A percentile compares a stretch with the other conserved stretches of the same genome.
These are phyloP conservation scores for Hesperophylax magnus DNA, from an alignment of 1,140 invertebrate species.

Conservation along the genomic window DNA sequence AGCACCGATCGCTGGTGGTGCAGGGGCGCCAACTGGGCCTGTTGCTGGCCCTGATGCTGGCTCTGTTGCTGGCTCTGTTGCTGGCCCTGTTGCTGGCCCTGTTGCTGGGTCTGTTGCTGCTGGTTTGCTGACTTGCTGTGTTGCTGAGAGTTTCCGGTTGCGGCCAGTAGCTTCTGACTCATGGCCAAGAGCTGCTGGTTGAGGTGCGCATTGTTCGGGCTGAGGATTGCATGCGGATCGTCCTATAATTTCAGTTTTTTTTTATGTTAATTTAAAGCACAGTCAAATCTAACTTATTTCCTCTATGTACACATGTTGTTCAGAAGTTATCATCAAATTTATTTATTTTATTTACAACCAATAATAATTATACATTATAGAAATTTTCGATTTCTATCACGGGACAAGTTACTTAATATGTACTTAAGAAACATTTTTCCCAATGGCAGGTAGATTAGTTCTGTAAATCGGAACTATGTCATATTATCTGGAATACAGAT, in stretches of 20 bases:
- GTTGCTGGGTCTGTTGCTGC: conserved; percentile 8
- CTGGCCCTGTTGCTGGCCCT: neutral
- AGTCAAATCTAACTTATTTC: neutral
- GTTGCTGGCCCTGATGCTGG: neutral
- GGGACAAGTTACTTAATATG: too few relatives aligned
- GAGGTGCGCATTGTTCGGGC: conserved; percentile 51
- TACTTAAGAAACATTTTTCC: too few relatives aligned
- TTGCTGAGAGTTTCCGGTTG: conserved; percentile 36
- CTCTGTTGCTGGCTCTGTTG: neutral
- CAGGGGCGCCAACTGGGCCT: neutral
- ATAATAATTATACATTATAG: too few relatives aligned
- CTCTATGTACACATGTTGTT: neutral
- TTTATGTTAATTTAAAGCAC: neutral
- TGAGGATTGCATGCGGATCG: conserved; percentile 41
- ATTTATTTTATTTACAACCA: too few relatives aligned
- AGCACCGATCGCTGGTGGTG: neutral
- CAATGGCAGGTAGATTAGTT: too few relatives aligned
- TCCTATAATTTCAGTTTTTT: conserved; percentile 34
- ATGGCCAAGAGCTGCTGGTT: conserved; percentile 55
- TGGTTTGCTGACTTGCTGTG: neutral
- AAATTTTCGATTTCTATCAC: too few relatives aligned
- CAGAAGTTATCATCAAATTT: too few relatives aligned
- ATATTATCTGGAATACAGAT: too few relatives aligned
- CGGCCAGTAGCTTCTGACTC: conserved; percentile 55
- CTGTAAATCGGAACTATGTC: too few relatives aligned